These are phyloP conservation scores for Adoxophyes honmai DNA, from an alignment of 1,140 invertebrate species.

Conservation along the genomic window DNA sequence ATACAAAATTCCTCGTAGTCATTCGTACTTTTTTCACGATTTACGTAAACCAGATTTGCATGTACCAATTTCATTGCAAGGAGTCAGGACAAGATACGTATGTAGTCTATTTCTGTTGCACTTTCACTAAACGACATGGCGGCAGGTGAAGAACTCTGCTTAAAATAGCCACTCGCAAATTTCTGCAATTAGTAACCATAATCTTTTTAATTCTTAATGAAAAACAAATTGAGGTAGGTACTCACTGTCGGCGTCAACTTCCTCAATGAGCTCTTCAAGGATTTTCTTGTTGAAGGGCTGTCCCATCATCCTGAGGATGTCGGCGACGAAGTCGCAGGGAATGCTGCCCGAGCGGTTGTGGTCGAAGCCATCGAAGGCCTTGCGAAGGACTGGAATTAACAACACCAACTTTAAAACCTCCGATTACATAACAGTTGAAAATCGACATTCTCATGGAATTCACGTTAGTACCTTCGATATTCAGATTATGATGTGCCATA, in stretches of 20 bases:
- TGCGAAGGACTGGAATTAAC: conserved; percentile 87
- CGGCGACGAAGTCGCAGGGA: conserved; percentile 95
- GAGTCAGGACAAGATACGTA: too few species aligned
- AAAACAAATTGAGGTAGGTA: conserved; percentile 38
- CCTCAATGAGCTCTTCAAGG: conserved; percentile 95
- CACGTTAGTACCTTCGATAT: conserved; percentile 58
- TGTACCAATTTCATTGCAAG: too few species aligned
- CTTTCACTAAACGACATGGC: too few species aligned
- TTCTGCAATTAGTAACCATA: too few species aligned
- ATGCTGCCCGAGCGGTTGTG: conserved; percentile 95
- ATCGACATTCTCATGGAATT: not conserved
- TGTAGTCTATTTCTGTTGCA: too few species aligned
- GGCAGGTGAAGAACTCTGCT: not conserved
- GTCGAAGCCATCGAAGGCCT: conserved; percentile 98
- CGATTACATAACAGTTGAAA: conserved; percentile 29
- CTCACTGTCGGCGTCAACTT: conserved; percentile 97
- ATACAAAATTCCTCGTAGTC: not conserved
- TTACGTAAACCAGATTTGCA: too few species aligned
- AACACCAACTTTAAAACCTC: conserved; percentile 27
- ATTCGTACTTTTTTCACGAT: too few species aligned
- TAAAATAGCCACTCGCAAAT: not conserved
- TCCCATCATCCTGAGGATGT: conserved; percentile 96
- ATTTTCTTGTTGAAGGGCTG: conserved; percentile 97
- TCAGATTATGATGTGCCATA: conserved; percentile 20
- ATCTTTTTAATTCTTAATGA: too few species aligned